A percentile compares a stretch with the other conserved stretches of the same genome.
These are phyloP conservation scores for Botia kubotai DNA, from an alignment of 2,797 vertebrate genomes.

Conservation along the genomic window DNA sequence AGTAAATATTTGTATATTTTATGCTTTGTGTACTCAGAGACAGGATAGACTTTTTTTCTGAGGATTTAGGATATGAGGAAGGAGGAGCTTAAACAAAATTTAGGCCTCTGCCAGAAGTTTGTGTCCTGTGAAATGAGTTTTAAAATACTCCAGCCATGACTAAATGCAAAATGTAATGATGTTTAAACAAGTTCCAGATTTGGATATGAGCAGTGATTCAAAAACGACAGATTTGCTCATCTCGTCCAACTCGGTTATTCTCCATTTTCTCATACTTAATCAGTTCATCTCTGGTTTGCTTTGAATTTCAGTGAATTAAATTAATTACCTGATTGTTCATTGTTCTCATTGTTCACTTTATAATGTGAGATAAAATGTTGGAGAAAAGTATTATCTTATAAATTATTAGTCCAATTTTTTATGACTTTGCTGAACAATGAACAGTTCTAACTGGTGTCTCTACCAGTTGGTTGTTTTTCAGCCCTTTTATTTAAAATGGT, in stretches of 20 bases:
- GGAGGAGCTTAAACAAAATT: conserved; percentile 1
- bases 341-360: no score
- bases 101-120: conserved; percentile 23
- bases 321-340: neutral
- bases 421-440: neutral
- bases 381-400: no score
- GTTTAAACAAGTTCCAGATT: conserved; percentile 28
- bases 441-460: neutral
- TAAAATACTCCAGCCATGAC: conserved; percentile 12
- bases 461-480: neutral
- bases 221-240: conserved; percentile 18
- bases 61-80: neutral
- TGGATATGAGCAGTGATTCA: conserved; percentile 22
- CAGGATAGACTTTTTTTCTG: neutral
- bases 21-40: neutral
- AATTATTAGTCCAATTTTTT: no score
- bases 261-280: neutral
- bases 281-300: neutral
- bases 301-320: neutral
- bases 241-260: conserved; percentile 15
- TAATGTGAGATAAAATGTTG: no score
- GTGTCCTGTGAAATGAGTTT: conserved; percentile 38
- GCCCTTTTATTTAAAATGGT: no score
- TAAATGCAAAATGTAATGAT: conserved; percentile 26
- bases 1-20: neutral